A percentile compares a stretch with the other conserved stretches of the same genome.
phyloP scores from a whole-genome alignment of 2,797 vertebrate species.

The Takifugu ocellatus region DNA sequence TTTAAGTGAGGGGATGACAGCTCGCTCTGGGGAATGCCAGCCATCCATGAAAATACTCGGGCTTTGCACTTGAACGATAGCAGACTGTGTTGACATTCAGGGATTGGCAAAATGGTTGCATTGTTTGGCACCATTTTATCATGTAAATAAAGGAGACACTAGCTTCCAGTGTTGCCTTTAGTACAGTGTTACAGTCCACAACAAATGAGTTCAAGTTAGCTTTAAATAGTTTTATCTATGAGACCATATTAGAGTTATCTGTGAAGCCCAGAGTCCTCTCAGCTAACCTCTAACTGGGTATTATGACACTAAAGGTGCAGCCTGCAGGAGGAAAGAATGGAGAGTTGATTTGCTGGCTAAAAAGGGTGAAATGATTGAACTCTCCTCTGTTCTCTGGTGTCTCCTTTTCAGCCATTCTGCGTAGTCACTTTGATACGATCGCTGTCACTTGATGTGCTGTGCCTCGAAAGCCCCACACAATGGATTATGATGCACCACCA shows the following conservation, averaged over 20 bases:
- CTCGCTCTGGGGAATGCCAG: slow-evolving; percentile 59
- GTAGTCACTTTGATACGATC: slow-evolving; percentile 72
- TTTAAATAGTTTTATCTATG: slow-evolving; percentile 34
- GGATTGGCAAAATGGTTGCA: slow-evolving; percentile 39
- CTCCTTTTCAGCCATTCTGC: slow-evolving; percentile 65
- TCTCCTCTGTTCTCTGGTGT: slow-evolving; percentile 62
- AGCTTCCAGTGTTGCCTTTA: slow-evolving; percentile 36
- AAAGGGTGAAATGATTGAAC: slow-evolving; percentile 64
- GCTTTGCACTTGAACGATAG: slow-evolving; percentile 59
- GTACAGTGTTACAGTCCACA: slow-evolving; percentile 12
- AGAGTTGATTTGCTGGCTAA: slow-evolving; percentile 56
- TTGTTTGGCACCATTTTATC: slow-evolving; percentile 30
- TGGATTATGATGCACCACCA: slow-evolving; percentile 66
- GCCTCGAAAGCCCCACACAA: slow-evolving; percentile 59
- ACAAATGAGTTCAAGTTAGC: slow-evolving; percentile 31
- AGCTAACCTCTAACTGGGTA: neutral
- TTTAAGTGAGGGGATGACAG: slow-evolving; percentile 43
- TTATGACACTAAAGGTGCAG: slow-evolving; percentile 38
- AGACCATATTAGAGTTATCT: slow-evolving; percentile 34
- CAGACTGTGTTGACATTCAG: slow-evolving; percentile 35
- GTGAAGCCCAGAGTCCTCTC: slow-evolving; percentile 22
- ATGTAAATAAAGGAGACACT: slow-evolving; percentile 26
- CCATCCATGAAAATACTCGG: slow-evolving; percentile 66
- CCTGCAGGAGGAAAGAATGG: slow-evolving; percentile 56
- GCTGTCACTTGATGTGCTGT: slow-evolving; percentile 52